Base-by-base conservation (phyloP, 2,888 invertebrate genomes). In the Thecophora atra region DNA sequence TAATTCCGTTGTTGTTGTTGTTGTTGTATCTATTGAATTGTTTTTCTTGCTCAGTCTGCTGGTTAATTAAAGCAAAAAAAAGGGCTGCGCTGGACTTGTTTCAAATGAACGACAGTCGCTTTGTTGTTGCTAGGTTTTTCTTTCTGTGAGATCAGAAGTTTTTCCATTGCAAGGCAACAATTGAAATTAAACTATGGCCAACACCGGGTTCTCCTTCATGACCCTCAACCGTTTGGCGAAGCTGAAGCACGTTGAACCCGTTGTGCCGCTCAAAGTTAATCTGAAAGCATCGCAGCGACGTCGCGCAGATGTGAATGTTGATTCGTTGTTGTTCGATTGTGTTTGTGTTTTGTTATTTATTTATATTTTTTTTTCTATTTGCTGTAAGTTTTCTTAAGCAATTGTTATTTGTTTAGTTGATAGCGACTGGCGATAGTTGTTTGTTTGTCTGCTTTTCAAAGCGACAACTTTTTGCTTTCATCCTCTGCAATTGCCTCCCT, bases 171-270 rank as follows among this genome's bases (percentile, higher is more conserved):
- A 42, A 8, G 13, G 15, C 47, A 11, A 24, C 13, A 19, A 64
- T 6, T 19, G 21, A 37, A n/a, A 19, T n/a, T n/a, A n/a, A n/a
- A n/a, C 17, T 8, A n/a, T 37, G 24, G 26, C 56, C 56, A 56
- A 21, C 56, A 52, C 2, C 52, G 54, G 47, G 15, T 37, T 51
- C 24, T 60, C 52, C 63, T 54, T 37, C 26, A 37, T 71, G 71
- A 73, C 73, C 73, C 67, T 67, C 73, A 44, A 58, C 54, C n/a
- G 63, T 51, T 30, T 56, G 54, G 37, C 54, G 21, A 8, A 6
- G 70, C 51, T 63, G 21, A 8, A 6, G 70, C 58, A 44, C 73
- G 37, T 68, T 73, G 70, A 73, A 73, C 70, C 24, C 70, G 37
- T 51, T 51, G 30, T 17, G 28, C 51, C 24, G 42, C 62, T 17